phyloP scores from a whole-genome alignment of 2,888 invertebrate genomes.

The Sesia apiformis region DNA sequence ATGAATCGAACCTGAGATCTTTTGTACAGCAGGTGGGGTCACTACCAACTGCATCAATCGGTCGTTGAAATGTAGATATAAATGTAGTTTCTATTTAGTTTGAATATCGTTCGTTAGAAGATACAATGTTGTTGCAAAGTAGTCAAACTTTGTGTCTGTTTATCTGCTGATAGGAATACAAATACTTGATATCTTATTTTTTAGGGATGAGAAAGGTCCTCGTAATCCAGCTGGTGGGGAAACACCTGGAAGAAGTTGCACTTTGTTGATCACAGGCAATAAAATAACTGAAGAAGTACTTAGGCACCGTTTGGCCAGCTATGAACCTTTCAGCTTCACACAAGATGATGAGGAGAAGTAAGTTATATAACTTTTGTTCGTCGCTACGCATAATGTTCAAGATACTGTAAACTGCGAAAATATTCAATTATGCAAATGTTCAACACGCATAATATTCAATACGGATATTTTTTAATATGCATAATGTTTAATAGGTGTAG shows the following conservation, averaged over 20 bases:
- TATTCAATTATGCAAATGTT: no score
- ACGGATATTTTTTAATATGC: no score
- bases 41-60: no score
- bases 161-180: no score
- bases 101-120: neutral
- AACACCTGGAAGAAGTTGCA: constrained; percentile 33
- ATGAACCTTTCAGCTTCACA: constrained; percentile 56
- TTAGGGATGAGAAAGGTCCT: constrained; percentile 46
- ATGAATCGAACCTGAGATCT: no score
- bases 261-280: constrained; percentile 46
- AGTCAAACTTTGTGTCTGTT: neutral
- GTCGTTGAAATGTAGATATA: no score
- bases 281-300: constrained; percentile 57
- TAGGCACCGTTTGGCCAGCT: constrained; percentile 47
- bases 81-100: no score
- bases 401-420: no score
- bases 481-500: no score
- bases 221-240: constrained; percentile 27
- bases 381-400: no score
- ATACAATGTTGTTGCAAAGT: neutral
- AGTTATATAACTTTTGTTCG: neutral
- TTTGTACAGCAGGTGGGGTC: no score
- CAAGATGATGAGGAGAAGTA: constrained; percentile 64
- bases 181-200: neutral
- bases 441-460: no score